Percentiles rank a stretch among this genome's conserved stretches.
These are phyloP conservation scores for Sternotherus odoratus DNA, from an alignment of 2,797 vertebrate genomes.

Conservation along the genomic window DNA sequence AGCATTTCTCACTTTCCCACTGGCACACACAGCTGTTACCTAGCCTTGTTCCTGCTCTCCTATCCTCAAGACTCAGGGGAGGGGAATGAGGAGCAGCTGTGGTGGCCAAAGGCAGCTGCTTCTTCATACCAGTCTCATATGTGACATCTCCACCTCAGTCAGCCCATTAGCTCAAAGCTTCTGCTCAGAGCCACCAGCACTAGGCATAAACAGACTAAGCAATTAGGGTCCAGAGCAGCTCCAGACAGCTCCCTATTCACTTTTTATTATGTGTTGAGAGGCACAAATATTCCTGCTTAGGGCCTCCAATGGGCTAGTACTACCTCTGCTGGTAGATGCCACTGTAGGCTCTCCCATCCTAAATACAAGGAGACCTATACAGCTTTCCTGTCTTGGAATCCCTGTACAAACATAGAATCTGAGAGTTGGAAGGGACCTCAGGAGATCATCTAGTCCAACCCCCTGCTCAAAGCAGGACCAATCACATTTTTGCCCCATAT, in stretches of 20 bases:
- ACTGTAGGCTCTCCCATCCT: not conserved
- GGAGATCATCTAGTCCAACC: too few species aligned
- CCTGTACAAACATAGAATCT: too few species aligned
- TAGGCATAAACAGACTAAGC: not conserved
- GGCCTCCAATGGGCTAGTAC: not conserved
- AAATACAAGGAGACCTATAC: slow-evolving; percentile 38
- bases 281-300: not conserved
- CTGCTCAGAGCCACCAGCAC: not conserved
- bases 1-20: not conserved
- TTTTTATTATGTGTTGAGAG: not conserved
- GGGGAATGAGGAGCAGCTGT: not conserved
- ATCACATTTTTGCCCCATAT: too few species aligned
- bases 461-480: too few species aligned
- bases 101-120: not conserved
- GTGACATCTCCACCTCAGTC: not conserved
- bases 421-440: too few species aligned
- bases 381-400: not conserved
- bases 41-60: not conserved
- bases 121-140: slow-evolving; percentile 17
- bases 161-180: slow-evolving; percentile 20
- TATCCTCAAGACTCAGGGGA: not conserved
- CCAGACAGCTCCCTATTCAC: not conserved
- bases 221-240: too few species aligned
- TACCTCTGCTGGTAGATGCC: not conserved
- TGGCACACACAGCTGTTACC: not conserved